phyloP scores from a whole-genome alignment of 2,113 vertebrate genomes.

The Chionis minor region DNA sequence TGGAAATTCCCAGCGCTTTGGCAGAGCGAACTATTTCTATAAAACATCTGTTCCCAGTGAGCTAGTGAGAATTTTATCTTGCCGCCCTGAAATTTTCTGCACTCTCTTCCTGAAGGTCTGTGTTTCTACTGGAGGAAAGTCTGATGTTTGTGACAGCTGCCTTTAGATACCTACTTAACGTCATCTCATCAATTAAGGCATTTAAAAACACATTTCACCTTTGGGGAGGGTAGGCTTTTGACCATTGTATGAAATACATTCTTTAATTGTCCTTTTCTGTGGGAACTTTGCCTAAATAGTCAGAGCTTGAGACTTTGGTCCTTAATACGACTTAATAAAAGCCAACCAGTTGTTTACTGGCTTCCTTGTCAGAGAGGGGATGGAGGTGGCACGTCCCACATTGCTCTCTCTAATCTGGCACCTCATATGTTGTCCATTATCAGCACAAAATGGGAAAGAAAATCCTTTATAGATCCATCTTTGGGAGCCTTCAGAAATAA shows the following conservation, averaged over 20 bases:
- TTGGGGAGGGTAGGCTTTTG: not conserved
- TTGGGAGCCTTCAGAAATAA: slow-evolving; percentile 17
- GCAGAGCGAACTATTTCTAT: not conserved
- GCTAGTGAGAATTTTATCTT: not conserved
- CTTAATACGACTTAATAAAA: not conserved
- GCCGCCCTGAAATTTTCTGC: not conserved
- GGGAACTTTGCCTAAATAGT: not conserved
- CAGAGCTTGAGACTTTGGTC: not conserved
- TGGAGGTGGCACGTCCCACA: not conserved
- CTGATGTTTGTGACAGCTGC: not conserved
- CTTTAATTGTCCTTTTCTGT: not conserved
- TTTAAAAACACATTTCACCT: not conserved
- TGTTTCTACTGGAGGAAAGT: not conserved
- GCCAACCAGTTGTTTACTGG: not conserved
- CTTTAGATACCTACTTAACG: not conserved
- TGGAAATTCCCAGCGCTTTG: not conserved
- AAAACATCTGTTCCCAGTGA: not conserved
- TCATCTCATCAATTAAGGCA: not conserved
- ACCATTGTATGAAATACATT: not conserved
- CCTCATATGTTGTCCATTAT: not conserved
- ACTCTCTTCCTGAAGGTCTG: not conserved
- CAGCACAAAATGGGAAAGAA: not conserved
- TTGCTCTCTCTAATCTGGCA: not conserved
- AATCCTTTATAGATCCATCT: not conserved
- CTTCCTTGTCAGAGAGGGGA: not conserved